These are phyloP conservation scores for Drosophila bipectinata DNA, from an alignment of 1,140 invertebrate genomes.

Conservation along the genomic window DNA sequence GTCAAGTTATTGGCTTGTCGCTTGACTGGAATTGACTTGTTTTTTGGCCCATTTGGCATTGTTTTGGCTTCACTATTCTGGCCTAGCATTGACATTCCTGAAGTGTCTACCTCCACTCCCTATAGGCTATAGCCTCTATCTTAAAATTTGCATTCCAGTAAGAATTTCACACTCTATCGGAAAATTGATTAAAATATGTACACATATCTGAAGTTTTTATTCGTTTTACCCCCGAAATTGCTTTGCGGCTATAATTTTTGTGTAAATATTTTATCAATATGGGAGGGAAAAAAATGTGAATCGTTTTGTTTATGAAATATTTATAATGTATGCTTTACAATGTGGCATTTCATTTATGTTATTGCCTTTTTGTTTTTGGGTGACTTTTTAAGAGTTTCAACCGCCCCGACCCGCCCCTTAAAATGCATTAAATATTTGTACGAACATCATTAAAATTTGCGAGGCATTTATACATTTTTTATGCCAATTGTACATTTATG, in stretches of 20 bases:
- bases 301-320: conserved; percentile 33
- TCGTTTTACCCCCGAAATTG: conserved; percentile 7
- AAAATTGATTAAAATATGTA: conserved; percentile 20
- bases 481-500: conserved; percentile 47
- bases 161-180: conserved; percentile 18
- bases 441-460: conserved; percentile 57
- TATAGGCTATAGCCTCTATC: background rate
- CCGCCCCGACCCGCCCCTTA: no score
- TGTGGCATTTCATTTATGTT: conserved; percentile 20
- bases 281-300: background rate
- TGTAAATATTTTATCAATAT: conserved; percentile 28
- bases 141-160: conserved; percentile 25
- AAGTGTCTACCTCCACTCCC: conserved; percentile 17
- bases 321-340: conserved; percentile 18
- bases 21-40: conserved; percentile 36
- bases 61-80: conserved; percentile 52
- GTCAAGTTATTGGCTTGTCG: conserved; percentile 60
- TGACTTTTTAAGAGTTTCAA: conserved; percentile 27
- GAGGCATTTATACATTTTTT: conserved; percentile 19
- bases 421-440: conserved; percentile 54
- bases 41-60: conserved; percentile 48
- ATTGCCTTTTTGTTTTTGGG: conserved; percentile 21
- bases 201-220: background rate
- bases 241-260: conserved; percentile 15
- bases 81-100: conserved; percentile 48